Conservation (phyloP, 2,888 invertebrate species). For the Ypsolopha sequella region DNA sequence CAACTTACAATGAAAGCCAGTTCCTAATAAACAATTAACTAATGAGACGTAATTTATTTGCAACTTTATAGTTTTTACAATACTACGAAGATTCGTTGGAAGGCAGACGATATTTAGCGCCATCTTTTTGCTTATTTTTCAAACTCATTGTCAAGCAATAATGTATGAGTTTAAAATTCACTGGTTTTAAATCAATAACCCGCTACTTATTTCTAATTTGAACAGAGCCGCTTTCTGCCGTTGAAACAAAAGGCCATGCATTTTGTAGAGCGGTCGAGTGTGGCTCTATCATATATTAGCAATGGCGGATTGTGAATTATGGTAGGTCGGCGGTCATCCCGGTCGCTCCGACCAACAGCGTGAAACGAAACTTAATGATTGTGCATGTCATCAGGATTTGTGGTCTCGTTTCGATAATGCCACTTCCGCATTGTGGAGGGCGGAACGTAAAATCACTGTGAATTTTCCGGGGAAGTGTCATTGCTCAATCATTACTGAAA, state of each 20-base stretch:
- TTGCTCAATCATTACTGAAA: conserved; percentile 1
- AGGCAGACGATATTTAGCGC: conserved; percentile 18
- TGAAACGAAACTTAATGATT: conserved; percentile 20
- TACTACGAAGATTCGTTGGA: conserved; percentile 17
- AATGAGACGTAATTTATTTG: not conserved
- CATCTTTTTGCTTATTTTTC: too few relatives aligned
- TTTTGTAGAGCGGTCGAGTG: too few relatives aligned
- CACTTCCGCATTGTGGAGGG: conserved; percentile 3
- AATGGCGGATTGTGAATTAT: conserved; percentile 33
- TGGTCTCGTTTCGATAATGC: conserved; percentile 12
- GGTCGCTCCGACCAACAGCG: conserved; percentile 16
- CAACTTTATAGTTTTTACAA: not conserved
- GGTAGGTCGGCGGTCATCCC: not conserved
- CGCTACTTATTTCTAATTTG: too few relatives aligned
- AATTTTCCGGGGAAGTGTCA: too few relatives aligned
- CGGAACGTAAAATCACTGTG: not conserved
- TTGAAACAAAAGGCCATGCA: too few relatives aligned
- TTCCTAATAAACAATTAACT: conserved; percentile 34
- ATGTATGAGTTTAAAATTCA: too few relatives aligned
- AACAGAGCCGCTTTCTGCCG: too few relatives aligned
- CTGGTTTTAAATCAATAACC: too few relatives aligned
- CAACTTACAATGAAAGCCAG: conserved; percentile 49
- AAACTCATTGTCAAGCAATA: too few relatives aligned
- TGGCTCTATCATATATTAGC: conserved; percentile 19
- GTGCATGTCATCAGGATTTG: conserved; percentile 21